Conservation (phyloP, 2,797 vertebrate genomes). For the Gadopsis marmoratus region DNA sequence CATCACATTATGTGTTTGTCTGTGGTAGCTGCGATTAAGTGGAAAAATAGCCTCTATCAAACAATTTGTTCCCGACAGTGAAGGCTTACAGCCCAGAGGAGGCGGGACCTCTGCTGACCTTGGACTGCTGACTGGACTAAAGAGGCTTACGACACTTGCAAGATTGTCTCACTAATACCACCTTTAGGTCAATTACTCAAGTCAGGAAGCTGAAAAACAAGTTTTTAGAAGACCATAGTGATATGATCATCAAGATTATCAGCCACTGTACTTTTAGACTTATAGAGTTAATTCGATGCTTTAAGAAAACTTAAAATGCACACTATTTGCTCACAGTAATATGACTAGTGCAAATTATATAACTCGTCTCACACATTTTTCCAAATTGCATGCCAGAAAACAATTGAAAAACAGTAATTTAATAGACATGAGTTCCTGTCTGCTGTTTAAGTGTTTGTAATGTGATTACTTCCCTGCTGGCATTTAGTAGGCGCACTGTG, state of each 20-base stretch:
- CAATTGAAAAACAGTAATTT: neutral
- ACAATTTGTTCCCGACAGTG: slow-evolving; percentile 63
- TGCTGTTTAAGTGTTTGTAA: neutral
- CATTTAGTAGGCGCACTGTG: slow-evolving; percentile 2
- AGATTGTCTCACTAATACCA: slow-evolving; percentile 36
- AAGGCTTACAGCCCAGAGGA: slow-evolving; percentile 37
- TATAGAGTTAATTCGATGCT: neutral
- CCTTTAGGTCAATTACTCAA: slow-evolving; percentile 20
- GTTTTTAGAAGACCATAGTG: neutral
- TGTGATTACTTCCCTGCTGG: slow-evolving; percentile 18
- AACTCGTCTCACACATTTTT: neutral
- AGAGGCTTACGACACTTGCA: slow-evolving; percentile 48
- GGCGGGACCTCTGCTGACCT: slow-evolving; percentile 59
- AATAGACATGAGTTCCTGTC: neutral
- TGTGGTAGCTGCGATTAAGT: slow-evolving; percentile 41
- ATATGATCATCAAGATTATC: neutral
- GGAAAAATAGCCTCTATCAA: slow-evolving; percentile 57
- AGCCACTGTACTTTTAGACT: no score
- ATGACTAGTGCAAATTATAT: neutral
- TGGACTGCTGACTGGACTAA: slow-evolving; percentile 56
- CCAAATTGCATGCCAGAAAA: neutral
- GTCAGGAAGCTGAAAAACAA: slow-evolving; percentile 9
- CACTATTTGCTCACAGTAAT: neutral
- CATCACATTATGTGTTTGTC: slow-evolving; percentile 29
- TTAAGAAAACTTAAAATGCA: neutral